A percentile compares a stretch with the other conserved stretches of the same genome.
Evolutionary conservation across 2,888 invertebrate species (phyloP).

Genomic region (Perizoma affinitatum): DNA sequence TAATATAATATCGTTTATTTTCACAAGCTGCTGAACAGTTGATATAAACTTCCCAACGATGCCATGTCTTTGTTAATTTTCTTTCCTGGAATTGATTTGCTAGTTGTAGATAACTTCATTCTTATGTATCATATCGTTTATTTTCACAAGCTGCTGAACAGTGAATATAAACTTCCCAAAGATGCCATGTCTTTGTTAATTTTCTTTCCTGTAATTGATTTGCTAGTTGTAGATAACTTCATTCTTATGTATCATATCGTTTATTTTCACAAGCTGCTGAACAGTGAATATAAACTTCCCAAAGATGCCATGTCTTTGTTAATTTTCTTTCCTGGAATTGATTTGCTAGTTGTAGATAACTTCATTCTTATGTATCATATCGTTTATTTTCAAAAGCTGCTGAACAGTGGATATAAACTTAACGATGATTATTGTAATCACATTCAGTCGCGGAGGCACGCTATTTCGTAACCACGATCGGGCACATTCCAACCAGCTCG

Average conservation of each 20-base stretch:
- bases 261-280: constrained; percentile 13
- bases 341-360: too few species aligned
- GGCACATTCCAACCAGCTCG: constrained; percentile 61
- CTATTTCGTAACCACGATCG: constrained; percentile 80
- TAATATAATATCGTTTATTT: constrained; percentile 2
- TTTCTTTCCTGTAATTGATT: too few species aligned
- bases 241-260: not conserved
- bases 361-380: not conserved
- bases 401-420: constrained; percentile 39
- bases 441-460: constrained; percentile 69
- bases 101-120: too few species aligned
- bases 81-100: too few species aligned
- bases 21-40: constrained; percentile 18
- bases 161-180: constrained; percentile 43
- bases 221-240: too few species aligned
- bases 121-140: not conserved
- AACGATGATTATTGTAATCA: constrained; percentile 54
- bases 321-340: too few species aligned
- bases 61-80: too few species aligned
- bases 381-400: constrained; percentile 13
- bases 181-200: constrained; percentile 29
- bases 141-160: constrained; percentile 16
- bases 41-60: constrained; percentile 46
- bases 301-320: constrained; percentile 38
- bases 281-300: constrained; percentile 41